Base-by-base conservation (phyloP, 2,888 invertebrate species). In the Nephrotoma appendiculata region DNA sequence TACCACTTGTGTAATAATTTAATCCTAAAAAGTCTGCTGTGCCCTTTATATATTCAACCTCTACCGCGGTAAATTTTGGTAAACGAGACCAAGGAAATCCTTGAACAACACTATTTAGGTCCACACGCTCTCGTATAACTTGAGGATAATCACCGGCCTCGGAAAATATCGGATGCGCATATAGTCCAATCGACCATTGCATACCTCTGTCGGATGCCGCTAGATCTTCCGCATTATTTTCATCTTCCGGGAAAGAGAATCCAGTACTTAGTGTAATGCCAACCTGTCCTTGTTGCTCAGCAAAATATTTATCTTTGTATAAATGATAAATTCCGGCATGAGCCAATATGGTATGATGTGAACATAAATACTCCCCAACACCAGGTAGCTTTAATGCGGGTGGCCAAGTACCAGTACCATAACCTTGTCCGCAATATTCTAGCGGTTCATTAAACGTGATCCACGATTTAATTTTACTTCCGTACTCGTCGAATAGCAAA, bases 371-470 rank as follows among this genome's bases (percentile, higher is more conserved):
- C 31, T 92, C 92, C 2, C 92, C 93, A 5, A 92, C 88, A 52
- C 92, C 93, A 3, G 92, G 90, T 0, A 91, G 89, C 84, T 92
- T 90, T 1, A 92, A 86, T 6, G 90, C 43, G 6, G 84, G 84
- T 42, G 84, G 91, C 87, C 89, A 90, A 0, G 89, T 89, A 0
- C 87, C 88, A 1, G 86, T 86, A 0, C 93, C 93, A 89, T 95
- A 94, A 0, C 93, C 93, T 15, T 90, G 88, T 0, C 88, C 89
- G 86, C 92, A 92, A 83, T 91, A 90, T 87, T 91, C 90, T 87
- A 90, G 90, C 0, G 94, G 94, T 88, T 94, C 94, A 88, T 94
- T 94, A 87, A 94, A 92, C 0, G 94, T 94, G 9, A 94, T 92
- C 93, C 94, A 94, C 6, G 92, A 92, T 88, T 93, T 92, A 0